Evolutionary conservation across 1,140 invertebrate genomes (phyloP), one percentile per base, ranked within the genome.

Genomic region (Drosophila subobscura): DNA sequence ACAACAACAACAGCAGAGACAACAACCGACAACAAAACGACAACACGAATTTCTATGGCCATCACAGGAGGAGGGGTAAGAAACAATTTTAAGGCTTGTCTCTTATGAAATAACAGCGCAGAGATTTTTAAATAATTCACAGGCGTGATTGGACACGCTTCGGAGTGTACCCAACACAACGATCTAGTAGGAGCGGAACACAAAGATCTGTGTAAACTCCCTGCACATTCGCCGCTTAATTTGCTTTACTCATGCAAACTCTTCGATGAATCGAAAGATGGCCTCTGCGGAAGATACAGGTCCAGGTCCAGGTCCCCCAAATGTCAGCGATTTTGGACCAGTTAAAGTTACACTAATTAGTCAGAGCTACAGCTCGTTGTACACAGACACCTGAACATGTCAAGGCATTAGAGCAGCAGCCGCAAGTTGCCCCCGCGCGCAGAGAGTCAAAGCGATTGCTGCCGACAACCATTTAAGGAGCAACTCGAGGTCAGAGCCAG

Each of bases 351-450:
- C 53, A 44, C 78, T 77, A 88, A 86, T 88, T 88, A 81, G 78
- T 86, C 81, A 78, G 50, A 20, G 16, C 16, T 20, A 20, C 4
- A 51, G 58, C 33, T 12, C 33, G 56, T 22, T 12, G 37, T 37
- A 42, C 49, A 44, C 59, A 72, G 65, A 76, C 83, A 88, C 75
- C 75, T 88, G 83, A 89, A 79, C 78, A 89, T 88, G 84, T 88
- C 83, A 88, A 89, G 84, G 84, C 60, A 77, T 60, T 73, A 6
- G 20, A 46, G 66, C 71, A 76, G 64, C 68, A 54, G 45, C 64
- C 63, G 41, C 60, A 4, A 8, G 10, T 20, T 16, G 16, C 37
- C 27, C 40, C 23, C 29, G 8, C 52, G 50, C 55, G 47, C 37
- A 22, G 23, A 67, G 74, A 71, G 65, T 83, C 70, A 68, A 49